Evolutionary conservation across 2,888 invertebrate genomes (phyloP).

Genomic region (Ganaspis brasiliensis): DNA sequence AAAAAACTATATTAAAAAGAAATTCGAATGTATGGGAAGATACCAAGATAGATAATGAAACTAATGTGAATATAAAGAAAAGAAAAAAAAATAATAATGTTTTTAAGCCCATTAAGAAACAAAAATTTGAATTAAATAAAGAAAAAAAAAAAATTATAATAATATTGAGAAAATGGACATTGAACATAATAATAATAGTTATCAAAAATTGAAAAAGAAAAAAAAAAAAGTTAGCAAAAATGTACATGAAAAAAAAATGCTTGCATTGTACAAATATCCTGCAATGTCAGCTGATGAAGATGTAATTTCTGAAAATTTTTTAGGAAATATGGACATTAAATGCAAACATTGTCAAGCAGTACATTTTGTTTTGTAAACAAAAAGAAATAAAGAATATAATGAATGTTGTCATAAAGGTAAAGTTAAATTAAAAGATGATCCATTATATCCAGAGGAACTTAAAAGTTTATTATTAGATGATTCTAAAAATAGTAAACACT

Average conservation of each 20-base stretch:
- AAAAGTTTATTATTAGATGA: not conserved
- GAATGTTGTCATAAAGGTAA: not conserved
- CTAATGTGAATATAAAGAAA: too few species aligned
- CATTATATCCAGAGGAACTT: not conserved
- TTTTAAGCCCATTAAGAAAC: too few species aligned
- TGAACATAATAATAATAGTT: too few species aligned
- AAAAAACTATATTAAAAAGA: too few species aligned
- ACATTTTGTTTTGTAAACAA: slow-evolving; percentile 35
- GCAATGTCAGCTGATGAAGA: slow-evolving; percentile 1
- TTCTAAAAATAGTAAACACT: not conserved
- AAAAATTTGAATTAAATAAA: too few species aligned
- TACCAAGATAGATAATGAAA: too few species aligned
- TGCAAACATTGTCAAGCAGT: slow-evolving; percentile 37
- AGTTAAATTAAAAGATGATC: not conserved
- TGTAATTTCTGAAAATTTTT: slow-evolving; percentile 4
- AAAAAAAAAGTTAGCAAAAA: not conserved
- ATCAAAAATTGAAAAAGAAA: not conserved
- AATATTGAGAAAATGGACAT: too few species aligned
- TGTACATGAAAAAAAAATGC: not conserved
- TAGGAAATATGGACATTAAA: slow-evolving; percentile 9
- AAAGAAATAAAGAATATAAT: slow-evolving; percentile 12
- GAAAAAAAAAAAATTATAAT: too few species aligned
- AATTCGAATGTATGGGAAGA: too few species aligned
- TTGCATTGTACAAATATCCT: not conserved
- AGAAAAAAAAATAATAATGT: too few species aligned